Evolutionary conservation across 2,888 invertebrate genomes (phyloP).

Genomic region (Ophonus ardosiacus): DNA sequence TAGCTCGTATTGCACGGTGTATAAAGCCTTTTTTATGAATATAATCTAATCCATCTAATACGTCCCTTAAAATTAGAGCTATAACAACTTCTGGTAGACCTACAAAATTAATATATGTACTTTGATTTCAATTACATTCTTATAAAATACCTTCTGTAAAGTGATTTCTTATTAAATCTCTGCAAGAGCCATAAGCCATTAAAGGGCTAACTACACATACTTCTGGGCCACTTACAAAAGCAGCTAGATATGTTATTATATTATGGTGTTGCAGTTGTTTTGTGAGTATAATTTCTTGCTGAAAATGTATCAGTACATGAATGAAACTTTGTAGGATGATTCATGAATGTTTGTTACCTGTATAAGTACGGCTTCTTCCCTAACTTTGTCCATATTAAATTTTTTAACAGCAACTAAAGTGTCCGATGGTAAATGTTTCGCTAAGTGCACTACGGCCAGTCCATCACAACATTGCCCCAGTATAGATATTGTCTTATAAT

Average conservation of each 20-base stretch:
- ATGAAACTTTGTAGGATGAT: not conserved
- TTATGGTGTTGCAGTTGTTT: constrained; percentile 89
- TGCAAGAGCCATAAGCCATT: constrained; percentile 91
- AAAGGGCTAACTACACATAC: constrained; percentile 89
- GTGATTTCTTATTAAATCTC: constrained; percentile 86
- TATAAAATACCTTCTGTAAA: constrained; percentile 78
- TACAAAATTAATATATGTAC: constrained; percentile 26
- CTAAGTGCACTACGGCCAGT: constrained; percentile 84
- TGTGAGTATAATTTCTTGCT: constrained; percentile 88
- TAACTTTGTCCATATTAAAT: constrained; percentile 85
- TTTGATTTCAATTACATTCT: constrained; percentile 1
- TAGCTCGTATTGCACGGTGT: constrained; percentile 90
- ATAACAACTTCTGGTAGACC: constrained; percentile 91
- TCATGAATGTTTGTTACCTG: constrained; percentile 73
- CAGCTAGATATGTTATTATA: constrained; percentile 85
- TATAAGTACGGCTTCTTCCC: constrained; percentile 80
- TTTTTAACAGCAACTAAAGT: constrained; percentile 86
- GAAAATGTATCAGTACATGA: constrained; percentile 72
- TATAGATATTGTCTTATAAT: constrained; percentile 84
- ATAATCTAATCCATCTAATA: constrained; percentile 88
- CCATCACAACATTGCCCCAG: constrained; percentile 85
- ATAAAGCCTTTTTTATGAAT: constrained; percentile 90
- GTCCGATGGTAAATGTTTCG: constrained; percentile 81
- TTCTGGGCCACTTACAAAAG: constrained; percentile 88
- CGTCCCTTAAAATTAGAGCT: constrained; percentile 87